phyloP scores from a whole-genome alignment of 2,888 invertebrate genomes.

The Prenolepis imparis region DNA sequence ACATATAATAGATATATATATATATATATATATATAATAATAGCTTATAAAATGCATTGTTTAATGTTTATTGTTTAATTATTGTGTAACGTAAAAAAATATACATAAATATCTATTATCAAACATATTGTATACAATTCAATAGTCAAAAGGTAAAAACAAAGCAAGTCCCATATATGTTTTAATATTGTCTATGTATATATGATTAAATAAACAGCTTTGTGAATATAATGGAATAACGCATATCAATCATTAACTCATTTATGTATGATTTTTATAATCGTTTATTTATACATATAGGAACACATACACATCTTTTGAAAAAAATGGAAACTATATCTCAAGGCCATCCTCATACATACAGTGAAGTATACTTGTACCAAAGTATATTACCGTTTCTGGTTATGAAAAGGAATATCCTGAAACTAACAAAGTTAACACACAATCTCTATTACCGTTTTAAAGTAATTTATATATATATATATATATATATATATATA shows the following conservation, averaged over 20 bases:
- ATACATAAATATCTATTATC: conserved; percentile 13
- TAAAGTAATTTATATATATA: conserved; percentile 64
- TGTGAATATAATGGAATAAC: conserved; percentile 64
- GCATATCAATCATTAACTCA: conserved; percentile 66
- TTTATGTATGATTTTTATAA: conserved; percentile 59
- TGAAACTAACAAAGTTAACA: conserved; percentile 70
- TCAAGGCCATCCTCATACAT: conserved; percentile 75
- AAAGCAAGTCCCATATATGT: background rate
- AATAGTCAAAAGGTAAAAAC: background rate
- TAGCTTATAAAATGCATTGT: background rate
- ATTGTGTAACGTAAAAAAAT: conserved; percentile 15
- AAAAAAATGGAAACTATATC: conserved; percentile 67
- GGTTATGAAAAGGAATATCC: conserved; percentile 69
- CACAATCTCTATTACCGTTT: conserved; percentile 67
- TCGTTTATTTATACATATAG: conserved; percentile 32
- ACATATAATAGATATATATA: conserved; percentile 30
- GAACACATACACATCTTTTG: conserved; percentile 41
- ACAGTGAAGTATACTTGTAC: conserved; percentile 73
- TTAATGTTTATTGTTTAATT: conserved; percentile 1
- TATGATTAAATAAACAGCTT: conserved; percentile 30
- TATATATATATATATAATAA: conserved; percentile 34
- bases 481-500: conserved; percentile 56
- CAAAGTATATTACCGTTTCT: conserved; percentile 79
- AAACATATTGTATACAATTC: conserved; percentile 11
- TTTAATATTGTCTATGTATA: background rate